Evolutionary conservation across 2,797 vertebrate genomes (phyloP).

Genomic region (Xenentodon cancila): DNA sequence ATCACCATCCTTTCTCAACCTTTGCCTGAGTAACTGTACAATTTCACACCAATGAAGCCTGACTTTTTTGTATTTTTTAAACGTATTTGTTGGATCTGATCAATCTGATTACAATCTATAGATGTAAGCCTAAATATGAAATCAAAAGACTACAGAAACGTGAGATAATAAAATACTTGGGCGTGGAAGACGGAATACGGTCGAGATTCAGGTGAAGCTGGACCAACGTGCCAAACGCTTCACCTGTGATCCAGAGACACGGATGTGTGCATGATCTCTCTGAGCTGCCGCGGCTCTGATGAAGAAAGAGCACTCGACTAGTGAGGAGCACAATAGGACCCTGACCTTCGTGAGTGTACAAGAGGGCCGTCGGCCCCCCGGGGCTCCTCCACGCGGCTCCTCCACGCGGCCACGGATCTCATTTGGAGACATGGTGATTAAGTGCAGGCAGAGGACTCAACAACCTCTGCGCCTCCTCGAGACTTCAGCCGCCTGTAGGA

Average conservation of each 20-base stretch:
- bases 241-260: constrained; percentile 25
- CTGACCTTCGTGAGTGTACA: constrained; percentile 73
- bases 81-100: too few species aligned
- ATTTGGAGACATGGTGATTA: constrained; percentile 70
- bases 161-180: too few species aligned
- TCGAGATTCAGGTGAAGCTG: too few species aligned
- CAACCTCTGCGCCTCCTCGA: constrained; percentile 58
- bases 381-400: constrained; percentile 43
- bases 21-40: too few species aligned
- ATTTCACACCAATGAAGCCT: too few species aligned
- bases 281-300: constrained; percentile 61
- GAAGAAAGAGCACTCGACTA: constrained; percentile 73
- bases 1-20: too few species aligned
- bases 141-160: too few species aligned
- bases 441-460: constrained; percentile 63
- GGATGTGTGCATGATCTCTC: constrained; percentile 48
- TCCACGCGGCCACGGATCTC: constrained; percentile 42
- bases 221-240: too few species aligned
- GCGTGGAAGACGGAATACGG: too few species aligned
- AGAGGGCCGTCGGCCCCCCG: constrained; percentile 64
- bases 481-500: constrained; percentile 61
- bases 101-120: too few species aligned
- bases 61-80: too few species aligned
- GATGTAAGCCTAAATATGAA: too few species aligned
- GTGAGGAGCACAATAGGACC: constrained; percentile 69